phyloP scores from a whole-genome alignment of 2,888 invertebrate genomes.

The Helleia helle region DNA sequence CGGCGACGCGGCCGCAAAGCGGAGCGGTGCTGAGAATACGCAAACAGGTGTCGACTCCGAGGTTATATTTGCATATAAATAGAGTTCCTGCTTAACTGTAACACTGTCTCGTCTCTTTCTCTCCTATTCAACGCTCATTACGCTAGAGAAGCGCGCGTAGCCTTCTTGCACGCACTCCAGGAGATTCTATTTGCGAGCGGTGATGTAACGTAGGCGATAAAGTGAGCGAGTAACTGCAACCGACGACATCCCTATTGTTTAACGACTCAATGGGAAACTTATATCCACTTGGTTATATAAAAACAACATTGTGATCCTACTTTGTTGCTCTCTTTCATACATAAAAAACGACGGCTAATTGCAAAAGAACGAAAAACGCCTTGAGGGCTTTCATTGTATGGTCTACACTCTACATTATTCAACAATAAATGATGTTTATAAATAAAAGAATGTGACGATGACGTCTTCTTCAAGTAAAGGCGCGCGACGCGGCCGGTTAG shows the following conservation, averaged over 20 bases:
- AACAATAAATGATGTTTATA: neutral
- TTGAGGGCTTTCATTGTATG: too few relatives aligned
- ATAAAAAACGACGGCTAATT: too few relatives aligned
- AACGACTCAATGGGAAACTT: conserved; percentile 18
- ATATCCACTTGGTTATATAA: too few relatives aligned
- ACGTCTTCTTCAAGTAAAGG: conserved; percentile 21
- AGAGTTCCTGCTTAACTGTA: conserved; percentile 75
- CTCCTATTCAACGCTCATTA: conserved; percentile 38
- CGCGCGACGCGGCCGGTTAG: conserved; percentile 43
- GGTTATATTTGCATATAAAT: conserved; percentile 74
- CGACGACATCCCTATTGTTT: conserved; percentile 34
- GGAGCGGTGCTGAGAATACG: conserved; percentile 64
- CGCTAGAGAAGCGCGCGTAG: conserved; percentile 54
- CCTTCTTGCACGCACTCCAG: conserved; percentile 63
- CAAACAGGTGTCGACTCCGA: conserved; percentile 73
- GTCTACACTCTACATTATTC: too few relatives aligned
- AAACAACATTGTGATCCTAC: too few relatives aligned
- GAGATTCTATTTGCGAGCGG: conserved; percentile 64
- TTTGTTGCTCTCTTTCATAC: too few relatives aligned
- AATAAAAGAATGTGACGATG: neutral
- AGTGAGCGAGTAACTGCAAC: conserved; percentile 39
- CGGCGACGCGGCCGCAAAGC: conserved; percentile 60
- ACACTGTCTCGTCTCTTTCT: conserved; percentile 62
- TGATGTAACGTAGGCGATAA: conserved; percentile 59
- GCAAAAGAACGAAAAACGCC: too few relatives aligned